A percentile compares a stretch with the other conserved stretches of the same genome.
Conservation (phyloP, 2,888 invertebrate species). For the Slavum lentiscoides region DNA sequence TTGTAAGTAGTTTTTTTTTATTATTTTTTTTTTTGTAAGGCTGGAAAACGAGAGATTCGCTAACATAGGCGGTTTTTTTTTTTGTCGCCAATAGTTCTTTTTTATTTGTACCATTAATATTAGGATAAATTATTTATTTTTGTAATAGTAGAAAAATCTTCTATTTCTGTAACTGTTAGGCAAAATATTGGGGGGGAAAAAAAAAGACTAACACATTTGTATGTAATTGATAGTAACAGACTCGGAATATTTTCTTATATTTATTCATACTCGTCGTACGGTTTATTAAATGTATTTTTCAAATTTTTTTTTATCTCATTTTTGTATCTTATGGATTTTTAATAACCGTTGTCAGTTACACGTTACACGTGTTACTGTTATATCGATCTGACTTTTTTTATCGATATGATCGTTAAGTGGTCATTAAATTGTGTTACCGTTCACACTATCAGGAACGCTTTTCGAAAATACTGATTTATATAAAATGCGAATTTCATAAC, state of each 20-base stretch:
- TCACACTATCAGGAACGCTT: too few relatives aligned
- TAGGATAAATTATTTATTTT: constrained; percentile 40
- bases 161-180: constrained; percentile 2
- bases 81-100: neutral
- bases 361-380: too few relatives aligned
- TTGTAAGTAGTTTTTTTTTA: neutral
- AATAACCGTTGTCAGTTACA: neutral
- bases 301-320: neutral
- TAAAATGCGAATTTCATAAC: too few relatives aligned
- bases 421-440: too few relatives aligned
- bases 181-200: neutral
- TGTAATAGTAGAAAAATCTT: constrained; percentile 18
- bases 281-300: neutral
- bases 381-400: too few relatives aligned
- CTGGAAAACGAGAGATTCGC: constrained; percentile 15
- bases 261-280: neutral
- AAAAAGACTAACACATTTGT: neutral
- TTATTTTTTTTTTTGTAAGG: constrained; percentile 15
- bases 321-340: neutral
- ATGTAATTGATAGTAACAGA: neutral
- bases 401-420: too few relatives aligned
- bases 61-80: neutral
- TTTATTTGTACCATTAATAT: constrained; percentile 24
- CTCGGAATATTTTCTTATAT: neutral
- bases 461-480: too few relatives aligned